Evolutionary conservation across 1,140 invertebrate genomes (phyloP).

Genomic region (Pteromalus puparum): DNA sequence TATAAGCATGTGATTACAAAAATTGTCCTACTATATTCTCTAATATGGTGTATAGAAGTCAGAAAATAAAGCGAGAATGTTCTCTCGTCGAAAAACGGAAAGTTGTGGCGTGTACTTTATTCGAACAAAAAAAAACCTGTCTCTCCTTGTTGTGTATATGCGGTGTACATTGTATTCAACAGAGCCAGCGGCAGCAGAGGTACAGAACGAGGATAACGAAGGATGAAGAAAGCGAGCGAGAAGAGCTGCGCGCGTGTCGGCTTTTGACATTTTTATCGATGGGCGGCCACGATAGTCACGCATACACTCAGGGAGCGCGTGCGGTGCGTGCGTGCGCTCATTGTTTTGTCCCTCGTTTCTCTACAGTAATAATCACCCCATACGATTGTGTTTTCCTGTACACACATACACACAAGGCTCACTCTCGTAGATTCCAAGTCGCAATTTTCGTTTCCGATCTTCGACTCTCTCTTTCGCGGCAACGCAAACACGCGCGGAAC

Average conservation of each 20-base stretch:
- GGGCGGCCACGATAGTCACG: conserved; percentile 24
- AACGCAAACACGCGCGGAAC: neutral
- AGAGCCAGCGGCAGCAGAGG: neutral
- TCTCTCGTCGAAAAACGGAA: neutral
- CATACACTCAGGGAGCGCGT: neutral
- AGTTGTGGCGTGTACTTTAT: neutral
- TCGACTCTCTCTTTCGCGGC: neutral
- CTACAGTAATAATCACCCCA: neutral
- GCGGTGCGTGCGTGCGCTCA: neutral
- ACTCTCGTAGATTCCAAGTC: too few species aligned
- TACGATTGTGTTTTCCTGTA: neutral
- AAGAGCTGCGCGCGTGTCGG: neutral
- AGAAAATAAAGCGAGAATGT: neutral
- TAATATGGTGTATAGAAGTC: neutral
- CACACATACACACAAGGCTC: neutral
- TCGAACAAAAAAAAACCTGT: neutral
- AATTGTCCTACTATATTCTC: neutral
- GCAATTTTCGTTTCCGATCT: neutral
- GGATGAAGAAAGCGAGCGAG: neutral
- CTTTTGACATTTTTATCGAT: conserved; percentile 42
- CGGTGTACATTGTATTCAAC: neutral
- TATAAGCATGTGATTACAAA: neutral
- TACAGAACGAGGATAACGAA: neutral
- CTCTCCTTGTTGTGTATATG: neutral
- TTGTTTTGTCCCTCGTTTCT: neutral